These are phyloP conservation scores for Caenorhabditis sp. DNA, from an alignment of 2,888 invertebrate species.

Conservation along the genomic window DNA sequence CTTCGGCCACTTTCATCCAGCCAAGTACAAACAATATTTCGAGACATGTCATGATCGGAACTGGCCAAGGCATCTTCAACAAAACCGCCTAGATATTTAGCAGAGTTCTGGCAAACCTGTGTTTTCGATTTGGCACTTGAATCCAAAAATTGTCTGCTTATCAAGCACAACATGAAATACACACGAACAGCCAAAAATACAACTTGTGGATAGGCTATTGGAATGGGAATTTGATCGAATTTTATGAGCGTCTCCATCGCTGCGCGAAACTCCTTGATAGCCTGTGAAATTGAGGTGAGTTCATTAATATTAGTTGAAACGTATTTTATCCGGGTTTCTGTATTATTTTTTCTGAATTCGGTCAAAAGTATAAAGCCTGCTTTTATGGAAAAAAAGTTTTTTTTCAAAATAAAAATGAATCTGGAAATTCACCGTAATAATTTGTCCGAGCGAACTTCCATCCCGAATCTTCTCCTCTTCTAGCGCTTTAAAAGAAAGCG, in stretches of 20 bases:
- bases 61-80: slow-evolving; percentile 40
- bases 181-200: slow-evolving; percentile 55
- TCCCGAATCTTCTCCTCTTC: slow-evolving; percentile 14
- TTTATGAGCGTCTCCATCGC: slow-evolving; percentile 47
- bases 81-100: no score
- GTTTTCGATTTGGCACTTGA: slow-evolving; percentile 23
- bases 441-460: neutral
- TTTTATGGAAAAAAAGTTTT: no score
- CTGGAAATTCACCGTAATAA: slow-evolving; percentile 8
- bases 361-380: no score
- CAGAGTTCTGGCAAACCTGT: no score
- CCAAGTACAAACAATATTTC: slow-evolving; percentile 47
- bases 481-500: slow-evolving; percentile 18
- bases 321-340: no score
- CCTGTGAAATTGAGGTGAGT: slow-evolving; percentile 9
- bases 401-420: no score
- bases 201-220: slow-evolving; percentile 53
- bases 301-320: no score
- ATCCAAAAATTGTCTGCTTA: slow-evolving; percentile 46
- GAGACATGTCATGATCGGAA: slow-evolving; percentile 57
- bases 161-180: slow-evolving; percentile 48
- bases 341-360: no score
- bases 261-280: slow-evolving; percentile 47
- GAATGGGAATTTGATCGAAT: slow-evolving; percentile 53
- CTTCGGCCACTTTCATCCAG: slow-evolving; percentile 61